phyloP scores from a whole-genome alignment of 2,113 vertebrate species.

The Triplophysa tibetana region DNA sequence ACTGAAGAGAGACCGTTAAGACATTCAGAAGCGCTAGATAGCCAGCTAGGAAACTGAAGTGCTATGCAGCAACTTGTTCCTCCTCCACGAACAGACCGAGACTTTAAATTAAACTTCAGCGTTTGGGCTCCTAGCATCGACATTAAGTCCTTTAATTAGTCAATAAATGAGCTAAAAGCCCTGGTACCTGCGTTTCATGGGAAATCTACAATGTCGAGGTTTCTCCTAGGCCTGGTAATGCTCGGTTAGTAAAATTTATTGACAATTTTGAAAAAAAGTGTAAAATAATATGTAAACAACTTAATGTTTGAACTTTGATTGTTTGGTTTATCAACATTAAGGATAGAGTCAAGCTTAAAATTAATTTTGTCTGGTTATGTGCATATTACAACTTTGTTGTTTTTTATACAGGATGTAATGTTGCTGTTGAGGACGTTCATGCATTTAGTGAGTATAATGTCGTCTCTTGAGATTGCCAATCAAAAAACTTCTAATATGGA shows the following conservation, averaged over 20 bases:
- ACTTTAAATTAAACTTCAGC: not conserved
- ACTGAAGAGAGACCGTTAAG: not conserved
- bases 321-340: no score
- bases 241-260: slow-evolving; percentile 59
- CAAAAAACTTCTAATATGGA: not conserved
- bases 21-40: slow-evolving; percentile 11
- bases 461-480: not conserved
- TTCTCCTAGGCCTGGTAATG: slow-evolving; percentile 60
- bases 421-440: slow-evolving; percentile 59
- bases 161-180: slow-evolving; percentile 1
- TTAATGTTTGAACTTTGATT: not conserved
- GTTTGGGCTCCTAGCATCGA: not conserved
- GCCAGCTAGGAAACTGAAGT: slow-evolving; percentile 17
- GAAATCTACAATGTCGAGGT: slow-evolving; percentile 62
- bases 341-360: no score
- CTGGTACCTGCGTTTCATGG: slow-evolving; percentile 17
- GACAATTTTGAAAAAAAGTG: not conserved
- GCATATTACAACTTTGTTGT: not conserved
- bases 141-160: not conserved
- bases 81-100: not conserved
- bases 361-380: not conserved
- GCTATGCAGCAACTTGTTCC: slow-evolving; percentile 17
- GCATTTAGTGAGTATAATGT: slow-evolving; percentile 64
- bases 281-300: no score
- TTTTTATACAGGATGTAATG: slow-evolving; percentile 57